Base-by-base conservation (phyloP, 1,140 invertebrate genomes). In the Brachionus sp. region DNA sequence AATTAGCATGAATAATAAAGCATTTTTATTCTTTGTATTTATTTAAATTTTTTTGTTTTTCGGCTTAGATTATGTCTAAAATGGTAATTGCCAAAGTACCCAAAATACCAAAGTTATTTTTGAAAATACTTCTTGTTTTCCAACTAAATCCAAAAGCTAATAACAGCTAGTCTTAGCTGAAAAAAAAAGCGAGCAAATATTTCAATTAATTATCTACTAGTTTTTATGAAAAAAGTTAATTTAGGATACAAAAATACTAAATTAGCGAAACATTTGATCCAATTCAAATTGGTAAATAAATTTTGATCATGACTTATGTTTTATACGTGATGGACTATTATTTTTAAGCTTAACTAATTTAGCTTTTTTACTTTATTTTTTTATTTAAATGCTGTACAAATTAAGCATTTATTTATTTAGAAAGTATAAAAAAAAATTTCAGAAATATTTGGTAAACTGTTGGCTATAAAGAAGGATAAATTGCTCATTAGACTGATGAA, bases 241-340 rank as follows among this genome's bases (percentile, higher is more conserved):
- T 70, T 37, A 70, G 66, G 66, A 70, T 70, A 70, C 66, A 70
- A 44, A 70, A 39, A 70, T 37, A 70, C 9, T 13, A 66, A 66
- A 66, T 33, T 33, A 66, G n/a, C 29, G 33, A 66, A 70, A 70
- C 66, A 42, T 70, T 70, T 37, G 29, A 70, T 70, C 66, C 66
- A 70, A 70, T 70, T 23, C 16, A 70, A 70, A 70, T 16, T 70
- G 16, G 66, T 70, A 70, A 70, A 70, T 39, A 70, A 70, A 70
- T 70, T 70, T 70, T 70, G 66, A 70, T 70, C 66, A 70, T 70
- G 66, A 70, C 35, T 70, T 70, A 66, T 66, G 64, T n/a, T 16
- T 10, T 6, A 70, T 42, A 70, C 66, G 66, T 70, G 66, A 33
- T 39, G 66, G 66, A 70, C 66, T 70, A 70, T 70, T 70, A 70